Evolutionary conservation across 2,797 vertebrate genomes (phyloP), one percentile per base, ranked within the genome.

Genomic region (Eulemur coronatus): DNA sequence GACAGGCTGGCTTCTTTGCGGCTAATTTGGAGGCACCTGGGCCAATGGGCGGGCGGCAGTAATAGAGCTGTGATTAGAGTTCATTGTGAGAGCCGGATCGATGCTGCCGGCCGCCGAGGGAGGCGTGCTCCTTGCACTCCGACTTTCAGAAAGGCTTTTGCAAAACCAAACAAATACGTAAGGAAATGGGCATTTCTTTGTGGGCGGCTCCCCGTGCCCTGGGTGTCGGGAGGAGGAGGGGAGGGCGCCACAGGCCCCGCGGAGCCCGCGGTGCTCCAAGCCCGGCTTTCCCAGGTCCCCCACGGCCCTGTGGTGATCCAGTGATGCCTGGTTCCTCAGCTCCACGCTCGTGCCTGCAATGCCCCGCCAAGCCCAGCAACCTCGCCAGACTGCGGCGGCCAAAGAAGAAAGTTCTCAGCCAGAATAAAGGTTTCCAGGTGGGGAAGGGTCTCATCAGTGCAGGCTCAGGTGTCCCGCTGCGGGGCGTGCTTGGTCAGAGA

Each of bases 11-110:
- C 98, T 98, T 99, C 99, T 99, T 98, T 98, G 99, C 98, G 98
- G 98, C 99, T 99, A 99, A 99, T 99, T 99, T 99, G 98, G 98
- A 99, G 98, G 98, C 96, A 96, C 98, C 97, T 94, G 98, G 98
- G 98, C 99, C 99, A 99, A 98, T 98, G 97, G 93, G 98, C 95
- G 98, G 97, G 94, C 97, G 91, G 98, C 98, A 98, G 99, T 99
- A 99, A 99, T 99, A 98, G 99, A 99, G 99, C 99, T 99, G 99
- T 99, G 99, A 99, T 99, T 99, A 99, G 99, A 99, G 99, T 99
- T 99, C 99, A 99, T 99, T 99, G 99, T 98, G 99, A 98, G 99
- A 98, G 98, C 98, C 97, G 98, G 98, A 99, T 99, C 99, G 99
- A 99, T 99, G 99, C 98, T 72, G 75, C 73, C 65, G 6, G 52